Conservation (phyloP, 2,888 invertebrate species). For the Drosophila robusta region DNA sequence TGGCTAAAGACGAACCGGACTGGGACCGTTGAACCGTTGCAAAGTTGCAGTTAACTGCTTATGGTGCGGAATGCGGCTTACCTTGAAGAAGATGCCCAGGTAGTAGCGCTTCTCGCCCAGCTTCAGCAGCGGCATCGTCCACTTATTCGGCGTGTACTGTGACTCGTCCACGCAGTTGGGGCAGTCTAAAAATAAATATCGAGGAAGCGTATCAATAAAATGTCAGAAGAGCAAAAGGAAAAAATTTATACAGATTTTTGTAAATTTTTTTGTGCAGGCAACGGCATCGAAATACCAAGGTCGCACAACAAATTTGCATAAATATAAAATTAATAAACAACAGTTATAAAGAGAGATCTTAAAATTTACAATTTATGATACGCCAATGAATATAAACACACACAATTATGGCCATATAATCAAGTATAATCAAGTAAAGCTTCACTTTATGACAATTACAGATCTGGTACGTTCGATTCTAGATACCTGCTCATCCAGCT, state of each 20-base stretch:
- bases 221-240: conserved; percentile 2
- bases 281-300: conserved; percentile 28
- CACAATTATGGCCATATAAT: conserved; percentile 1
- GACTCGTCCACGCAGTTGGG: conserved; percentile 92
- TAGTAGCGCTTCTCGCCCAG: conserved; percentile 95
- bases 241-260: conserved; percentile 8
- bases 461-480: neutral
- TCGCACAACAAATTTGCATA: conserved; percentile 25
- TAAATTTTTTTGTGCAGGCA: conserved; percentile 9
- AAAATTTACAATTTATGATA: conserved; percentile 28
- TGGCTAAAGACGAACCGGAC: conserved; percentile 28
- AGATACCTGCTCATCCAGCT: neutral
- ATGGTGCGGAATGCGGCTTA: conserved; percentile 85
- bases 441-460: conserved; percentile 1
- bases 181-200: conserved; percentile 87
- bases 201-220: conserved; percentile 28
- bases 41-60: conserved; percentile 49
- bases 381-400: conserved; percentile 6
- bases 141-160: conserved; percentile 89
- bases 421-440: conserved; percentile 4
- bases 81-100: conserved; percentile 97
- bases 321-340: conserved; percentile 5
- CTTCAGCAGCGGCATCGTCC: conserved; percentile 96
- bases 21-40: conserved; percentile 48
- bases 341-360: conserved; percentile 23